phyloP scores from a whole-genome alignment of 2,113 vertebrate genomes.

The Chaetops frenatus region DNA sequence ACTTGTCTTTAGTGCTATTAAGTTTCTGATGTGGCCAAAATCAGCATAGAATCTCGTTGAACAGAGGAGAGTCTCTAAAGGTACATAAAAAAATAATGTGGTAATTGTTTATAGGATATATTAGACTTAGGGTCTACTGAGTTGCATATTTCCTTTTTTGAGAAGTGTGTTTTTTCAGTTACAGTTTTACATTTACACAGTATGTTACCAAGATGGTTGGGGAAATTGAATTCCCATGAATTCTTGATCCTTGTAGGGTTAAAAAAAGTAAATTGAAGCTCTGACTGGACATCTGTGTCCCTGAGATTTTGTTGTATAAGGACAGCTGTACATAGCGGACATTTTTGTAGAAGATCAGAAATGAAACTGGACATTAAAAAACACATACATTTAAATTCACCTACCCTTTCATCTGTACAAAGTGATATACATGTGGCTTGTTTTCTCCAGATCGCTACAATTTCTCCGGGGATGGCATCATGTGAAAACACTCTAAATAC shows the following conservation, averaged over 20 bases:
- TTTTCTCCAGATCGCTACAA: too few species aligned
- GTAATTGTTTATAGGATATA: neutral
- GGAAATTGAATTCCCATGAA: neutral
- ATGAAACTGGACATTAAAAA: too few species aligned
- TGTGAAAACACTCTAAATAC: too few species aligned
- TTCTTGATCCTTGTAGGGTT: neutral
- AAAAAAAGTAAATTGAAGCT: too few species aligned
- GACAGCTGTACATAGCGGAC: too few species aligned
- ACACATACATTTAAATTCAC: too few species aligned
- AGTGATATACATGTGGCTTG: too few species aligned
- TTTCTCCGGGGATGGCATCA: too few species aligned
- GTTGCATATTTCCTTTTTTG: neutral
- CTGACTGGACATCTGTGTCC: too few species aligned
- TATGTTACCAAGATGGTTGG: neutral
- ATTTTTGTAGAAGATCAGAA: too few species aligned
- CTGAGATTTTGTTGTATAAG: too few species aligned
- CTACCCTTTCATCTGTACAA: too few species aligned
- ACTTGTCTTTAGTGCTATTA: neutral
- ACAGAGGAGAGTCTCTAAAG: neutral
- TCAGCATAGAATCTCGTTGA: neutral
- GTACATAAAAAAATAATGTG: neutral
- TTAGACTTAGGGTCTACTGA: neutral
- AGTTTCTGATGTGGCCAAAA: neutral
- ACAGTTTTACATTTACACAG: neutral
- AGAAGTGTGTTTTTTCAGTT: neutral